These are phyloP conservation scores for Crossocerus cetratus DNA, from an alignment of 2,888 invertebrate species.

Conservation along the genomic window DNA sequence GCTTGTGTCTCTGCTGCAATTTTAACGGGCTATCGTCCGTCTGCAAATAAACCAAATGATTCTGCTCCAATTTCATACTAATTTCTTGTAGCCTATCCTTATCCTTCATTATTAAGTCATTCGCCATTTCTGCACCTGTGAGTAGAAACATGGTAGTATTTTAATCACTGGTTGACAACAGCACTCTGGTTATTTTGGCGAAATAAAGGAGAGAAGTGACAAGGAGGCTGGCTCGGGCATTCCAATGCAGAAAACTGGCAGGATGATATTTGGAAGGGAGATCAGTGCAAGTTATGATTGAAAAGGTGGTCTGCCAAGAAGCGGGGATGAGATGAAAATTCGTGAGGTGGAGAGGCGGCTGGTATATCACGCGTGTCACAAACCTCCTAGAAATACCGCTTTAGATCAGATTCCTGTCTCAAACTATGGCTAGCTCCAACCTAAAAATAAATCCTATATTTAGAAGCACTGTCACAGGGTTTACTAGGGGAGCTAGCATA, in stretches of 20 bases:
- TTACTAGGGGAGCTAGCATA: conserved; percentile 46
- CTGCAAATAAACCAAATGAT: conserved; percentile 88
- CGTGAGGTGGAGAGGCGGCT: conserved; percentile 10
- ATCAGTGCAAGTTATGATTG: not conserved
- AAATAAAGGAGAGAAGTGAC: not conserved
- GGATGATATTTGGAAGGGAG: too few relatives aligned
- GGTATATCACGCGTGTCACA: conserved; percentile 39
- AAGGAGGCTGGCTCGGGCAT: not conserved
- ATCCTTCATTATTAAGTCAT: conserved; percentile 62
- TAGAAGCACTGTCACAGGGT: conserved; percentile 57
- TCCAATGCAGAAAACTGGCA: too few relatives aligned
- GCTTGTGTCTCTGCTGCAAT: conserved; percentile 85
- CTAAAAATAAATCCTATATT: conserved; percentile 74
- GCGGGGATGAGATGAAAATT: not conserved
- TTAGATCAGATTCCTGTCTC: conserved; percentile 60
- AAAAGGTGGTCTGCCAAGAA: not conserved
- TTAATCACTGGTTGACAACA: not conserved
- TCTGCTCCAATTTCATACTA: conserved; percentile 85
- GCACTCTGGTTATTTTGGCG: conserved; percentile 11
- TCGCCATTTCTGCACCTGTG: conserved; percentile 64
- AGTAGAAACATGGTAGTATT: conserved; percentile 4
- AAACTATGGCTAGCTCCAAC: conserved; percentile 67
- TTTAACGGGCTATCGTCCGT: conserved; percentile 89
- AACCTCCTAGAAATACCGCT: conserved; percentile 65
- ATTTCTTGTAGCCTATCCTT: conserved; percentile 82